Percentiles rank a stretch among this genome's conserved stretches.
Evolutionary conservation across 2,113 vertebrate species (phyloP).

Genomic region (Okapia johnstoni): DNA sequence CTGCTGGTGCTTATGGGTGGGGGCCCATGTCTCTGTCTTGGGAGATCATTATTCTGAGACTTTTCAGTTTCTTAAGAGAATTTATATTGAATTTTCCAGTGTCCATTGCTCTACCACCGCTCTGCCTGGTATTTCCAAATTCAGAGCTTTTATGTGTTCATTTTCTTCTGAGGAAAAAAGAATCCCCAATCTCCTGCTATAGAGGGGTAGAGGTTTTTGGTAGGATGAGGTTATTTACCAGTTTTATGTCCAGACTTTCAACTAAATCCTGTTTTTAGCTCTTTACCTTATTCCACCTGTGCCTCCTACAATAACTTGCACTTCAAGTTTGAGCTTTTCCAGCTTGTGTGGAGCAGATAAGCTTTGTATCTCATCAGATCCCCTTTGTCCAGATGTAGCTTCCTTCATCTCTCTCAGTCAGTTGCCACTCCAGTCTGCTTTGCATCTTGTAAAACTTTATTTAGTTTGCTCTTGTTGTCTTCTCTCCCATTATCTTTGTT

Average conservation of each 20-base stretch:
- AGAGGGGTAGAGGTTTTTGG: not conserved
- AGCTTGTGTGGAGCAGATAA: not conserved
- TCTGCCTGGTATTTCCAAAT: not conserved
- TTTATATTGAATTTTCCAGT: not conserved
- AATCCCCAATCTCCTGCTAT: not conserved
- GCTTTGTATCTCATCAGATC: not conserved
- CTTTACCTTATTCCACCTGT: not conserved
- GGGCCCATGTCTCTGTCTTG: not conserved
- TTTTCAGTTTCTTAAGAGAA: not conserved
- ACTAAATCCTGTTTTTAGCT: not conserved
- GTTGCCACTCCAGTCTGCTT: not conserved
- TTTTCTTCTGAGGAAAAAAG: not conserved
- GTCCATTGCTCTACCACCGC: not conserved
- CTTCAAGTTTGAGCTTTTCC: not conserved
- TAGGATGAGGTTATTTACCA: not conserved
- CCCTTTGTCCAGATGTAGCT: not conserved
- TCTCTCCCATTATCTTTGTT: not conserved
- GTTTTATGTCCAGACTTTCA: slow-evolving; percentile 2
- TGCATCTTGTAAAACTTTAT: not conserved
- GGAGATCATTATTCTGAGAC: not conserved
- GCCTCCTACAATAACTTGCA: not conserved
- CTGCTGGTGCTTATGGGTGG: not conserved
- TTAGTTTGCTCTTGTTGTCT: not conserved
- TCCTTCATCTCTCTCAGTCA: not conserved
- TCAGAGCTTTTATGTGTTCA: not conserved